Evolutionary conservation across 2,888 invertebrate species (phyloP), one percentile per base, ranked within the genome.

Genomic region (Xestia ashworthii): DNA sequence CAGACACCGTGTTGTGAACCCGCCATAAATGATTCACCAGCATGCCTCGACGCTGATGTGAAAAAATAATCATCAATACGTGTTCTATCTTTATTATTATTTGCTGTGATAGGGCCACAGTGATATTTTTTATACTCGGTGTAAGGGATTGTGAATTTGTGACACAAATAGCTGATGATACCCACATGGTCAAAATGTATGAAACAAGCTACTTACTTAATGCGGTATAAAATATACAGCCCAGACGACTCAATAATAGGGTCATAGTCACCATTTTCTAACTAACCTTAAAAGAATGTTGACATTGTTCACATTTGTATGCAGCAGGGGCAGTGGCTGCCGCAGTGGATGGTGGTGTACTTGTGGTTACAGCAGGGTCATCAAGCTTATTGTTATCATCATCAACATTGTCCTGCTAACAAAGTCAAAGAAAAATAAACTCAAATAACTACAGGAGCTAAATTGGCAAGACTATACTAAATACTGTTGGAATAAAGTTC

Each of bases 11-110:
- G 46, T 98, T 97, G 97, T 98, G 98, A 84, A 98, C 95, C 91
- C 98, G 98, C 81, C 98, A 98, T 87, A 99, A 94, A 93, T 99
- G 99, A 94, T 99, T 99, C 5, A 98, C 98, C 16, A 98, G 95
- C 98, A 98, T 98, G 4, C 99, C 99, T 83, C 99, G 97, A 74
- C 99, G 97, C 96, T 99, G 98, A 46, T 41, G 25, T 8, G 38
- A 11, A 58, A 50, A 65, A 22, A 22, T 19, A 4, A 16, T 38
- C n/a, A 12, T 25, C 12, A 58, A 32, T 32, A 71, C 4, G 19
- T 64, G 14, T 41, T 64, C 38, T 11, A 41, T 22, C 38, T 9
- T 62, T 22, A 9, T 62, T 38, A 38, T 22, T 32, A 62, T 64
- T 41, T 38, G 22, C 11, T 19, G 19, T 62, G 38, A 22, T 62